Evolutionary conservation across 2,797 vertebrate species (phyloP).

Genomic region (Rhinichthys osculus): DNA sequence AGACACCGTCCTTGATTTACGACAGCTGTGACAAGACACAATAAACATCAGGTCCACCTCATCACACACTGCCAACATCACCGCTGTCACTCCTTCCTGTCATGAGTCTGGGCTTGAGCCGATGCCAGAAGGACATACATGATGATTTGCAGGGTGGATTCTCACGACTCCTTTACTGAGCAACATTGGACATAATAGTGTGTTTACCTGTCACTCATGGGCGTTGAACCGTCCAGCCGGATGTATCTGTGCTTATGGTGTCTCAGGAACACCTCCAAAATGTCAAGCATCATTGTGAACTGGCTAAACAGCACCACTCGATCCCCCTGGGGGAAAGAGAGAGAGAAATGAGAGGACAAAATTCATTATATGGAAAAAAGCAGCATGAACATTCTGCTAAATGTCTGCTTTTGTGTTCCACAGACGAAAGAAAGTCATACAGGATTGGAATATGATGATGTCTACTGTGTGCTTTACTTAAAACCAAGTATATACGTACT

Average conservation of each 20-base stretch:
- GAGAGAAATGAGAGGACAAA: not conserved
- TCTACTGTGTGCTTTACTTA: not conserved
- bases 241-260: constrained; percentile 82
- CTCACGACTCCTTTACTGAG: not conserved
- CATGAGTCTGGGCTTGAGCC: not conserved
- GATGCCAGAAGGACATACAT: not conserved
- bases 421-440: not conserved
- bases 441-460: not conserved
- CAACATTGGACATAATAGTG: not conserved
- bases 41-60: not conserved
- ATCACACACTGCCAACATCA: not conserved
- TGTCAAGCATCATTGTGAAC: constrained; percentile 89
- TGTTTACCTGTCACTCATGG: constrained; percentile 82
- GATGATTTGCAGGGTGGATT: not conserved
- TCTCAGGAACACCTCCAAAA: constrained; percentile 85
- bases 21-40: not conserved
- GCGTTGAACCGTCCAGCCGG: constrained; percentile 87
- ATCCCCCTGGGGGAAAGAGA: constrained; percentile 73
- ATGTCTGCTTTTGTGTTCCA: not conserved
- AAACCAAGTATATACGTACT: not conserved
- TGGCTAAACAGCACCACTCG: constrained; percentile 88
- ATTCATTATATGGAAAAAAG: not conserved
- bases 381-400: not conserved
- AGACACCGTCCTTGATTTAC: not conserved
- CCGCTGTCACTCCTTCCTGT: not conserved